Evolutionary conservation across 1,140 invertebrate species (phyloP).

Genomic region (Potamilus streckersoni): DNA sequence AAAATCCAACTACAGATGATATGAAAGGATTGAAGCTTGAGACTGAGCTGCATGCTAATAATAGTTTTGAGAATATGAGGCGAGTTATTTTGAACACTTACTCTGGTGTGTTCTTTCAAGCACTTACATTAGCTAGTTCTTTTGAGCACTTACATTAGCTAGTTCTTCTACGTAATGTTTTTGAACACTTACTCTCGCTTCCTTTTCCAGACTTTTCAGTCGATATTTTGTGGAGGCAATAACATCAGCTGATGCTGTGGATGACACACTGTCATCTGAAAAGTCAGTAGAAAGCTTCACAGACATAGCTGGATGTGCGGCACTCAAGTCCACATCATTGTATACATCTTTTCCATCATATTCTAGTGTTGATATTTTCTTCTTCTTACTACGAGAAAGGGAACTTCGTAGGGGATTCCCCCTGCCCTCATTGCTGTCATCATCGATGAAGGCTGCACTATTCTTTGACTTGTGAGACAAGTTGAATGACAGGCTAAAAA

Average conservation of each 20-base stretch:
- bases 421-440: slow-evolving; percentile 5
- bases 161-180: background rate
- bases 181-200: slow-evolving; percentile 50
- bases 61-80: too few species aligned
- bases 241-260: slow-evolving; percentile 56
- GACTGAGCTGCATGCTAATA: too few species aligned
- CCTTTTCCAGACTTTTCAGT: slow-evolving; percentile 58
- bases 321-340: slow-evolving; percentile 47
- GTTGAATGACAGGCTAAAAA: slow-evolving; percentile 13
- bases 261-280: slow-evolving; percentile 51
- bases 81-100: too few species aligned
- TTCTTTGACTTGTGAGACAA: slow-evolving; percentile 7
- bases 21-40: too few species aligned
- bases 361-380: slow-evolving; percentile 1
- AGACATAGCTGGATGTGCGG: slow-evolving; percentile 9
- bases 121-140: background rate
- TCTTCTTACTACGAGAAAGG: slow-evolving; percentile 1
- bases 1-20: too few species aligned
- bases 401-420: background rate
- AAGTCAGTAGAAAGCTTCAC: slow-evolving; percentile 37
- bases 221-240: slow-evolving; percentile 60
- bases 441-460: slow-evolving; percentile 8
- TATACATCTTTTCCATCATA: slow-evolving; percentile 51
- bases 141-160: background rate
- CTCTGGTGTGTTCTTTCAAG: too few species aligned